A percentile compares a stretch with the other conserved stretches of the same genome.
phyloP scores from a whole-genome alignment of 1,140 invertebrate species.

The Hypothenemus hampei region DNA sequence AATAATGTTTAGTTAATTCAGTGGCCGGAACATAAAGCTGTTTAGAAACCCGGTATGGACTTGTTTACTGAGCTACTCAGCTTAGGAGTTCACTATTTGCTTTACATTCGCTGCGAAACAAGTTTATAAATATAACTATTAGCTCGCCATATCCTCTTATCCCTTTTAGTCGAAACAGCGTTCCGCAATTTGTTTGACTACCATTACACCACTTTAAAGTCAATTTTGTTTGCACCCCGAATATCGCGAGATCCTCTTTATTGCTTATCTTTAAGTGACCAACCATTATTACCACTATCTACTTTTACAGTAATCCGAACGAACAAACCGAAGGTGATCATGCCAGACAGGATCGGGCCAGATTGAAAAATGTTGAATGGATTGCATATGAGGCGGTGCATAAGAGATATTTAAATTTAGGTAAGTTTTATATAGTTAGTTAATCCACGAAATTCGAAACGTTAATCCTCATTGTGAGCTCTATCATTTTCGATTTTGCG shows the following conservation, averaged over 20 bases:
- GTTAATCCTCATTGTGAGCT: neutral
- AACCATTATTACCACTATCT: no score
- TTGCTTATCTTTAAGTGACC: neutral
- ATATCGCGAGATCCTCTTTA: neutral
- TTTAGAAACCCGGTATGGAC: neutral
- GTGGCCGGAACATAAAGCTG: conserved; percentile 4
- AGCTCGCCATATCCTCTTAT: neutral
- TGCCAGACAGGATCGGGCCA: conserved; percentile 66
- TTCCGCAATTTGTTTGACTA: neutral
- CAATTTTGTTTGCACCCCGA: neutral
- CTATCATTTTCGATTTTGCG: conserved; percentile 9
- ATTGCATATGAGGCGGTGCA: conserved; percentile 86
- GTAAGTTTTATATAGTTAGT: conserved; percentile 51
- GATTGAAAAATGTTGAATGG: conserved; percentile 84
- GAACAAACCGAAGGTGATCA: conserved; percentile 67
- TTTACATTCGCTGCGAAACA: conserved; percentile 2
- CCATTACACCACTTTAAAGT: neutral
- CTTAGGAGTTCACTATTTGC: conserved; percentile 2
- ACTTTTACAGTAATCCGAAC: conserved; percentile 67
- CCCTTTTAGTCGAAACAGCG: neutral
- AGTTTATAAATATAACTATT: conserved; percentile 11
- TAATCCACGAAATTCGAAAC: no score
- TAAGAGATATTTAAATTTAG: conserved; percentile 87
- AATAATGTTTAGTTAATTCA: conserved; percentile 10
- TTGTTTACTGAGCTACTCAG: conserved; percentile 8